Base-by-base conservation (phyloP, 2,113 vertebrate species). In the Butastur rufipennis region DNA sequence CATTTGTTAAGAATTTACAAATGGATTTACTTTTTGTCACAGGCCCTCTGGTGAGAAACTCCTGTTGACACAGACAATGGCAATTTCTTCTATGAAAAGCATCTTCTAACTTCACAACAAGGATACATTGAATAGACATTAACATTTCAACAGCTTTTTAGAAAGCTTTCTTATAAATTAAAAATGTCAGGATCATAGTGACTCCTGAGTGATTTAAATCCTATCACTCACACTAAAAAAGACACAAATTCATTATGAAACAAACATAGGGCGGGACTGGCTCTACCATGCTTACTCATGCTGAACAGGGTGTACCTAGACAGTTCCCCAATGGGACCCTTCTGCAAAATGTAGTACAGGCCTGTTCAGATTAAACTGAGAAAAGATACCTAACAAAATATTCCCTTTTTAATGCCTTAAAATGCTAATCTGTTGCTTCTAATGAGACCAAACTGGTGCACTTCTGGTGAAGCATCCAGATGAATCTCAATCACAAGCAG, bases 1-100 rank as follows among this genome's bases (percentile, higher is more conserved):
- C 6, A 67, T 91, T 95, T 90, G 52, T 90, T 91, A 81, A 61
- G 50, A 81, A 70, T 59, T 84, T 79, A 61, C 34, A 92, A 71
- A 92, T 32, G 65, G 63, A 56, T 92, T 97, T 93, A 88, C 32
- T 84, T 87, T 81, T 70, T 94, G 65, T 68, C 63, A 75, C 83
- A 79, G 38, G 25, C 29, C 0, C 45, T 55, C 53, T 73, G 25
- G 48, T 38, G 32, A 90, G 53, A 94, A 95, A 90, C 11, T n/a
- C 47, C 81, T 79, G 61, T 81, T 95, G 77, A 94, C 63, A 84
- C 18, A 89, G 58, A 88, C 36, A 85, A 85, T 36, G 58, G 42
- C 47, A 94, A 77, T 62, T 90, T 91, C 31, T 85, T 85, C 66
- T 68, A 61, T 19, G 52, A 80, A 92, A 89, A 75, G 13, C 38